These are phyloP conservation scores for Ceratina australensis DNA, from an alignment of 1,140 invertebrate genomes.

Conservation along the genomic window DNA sequence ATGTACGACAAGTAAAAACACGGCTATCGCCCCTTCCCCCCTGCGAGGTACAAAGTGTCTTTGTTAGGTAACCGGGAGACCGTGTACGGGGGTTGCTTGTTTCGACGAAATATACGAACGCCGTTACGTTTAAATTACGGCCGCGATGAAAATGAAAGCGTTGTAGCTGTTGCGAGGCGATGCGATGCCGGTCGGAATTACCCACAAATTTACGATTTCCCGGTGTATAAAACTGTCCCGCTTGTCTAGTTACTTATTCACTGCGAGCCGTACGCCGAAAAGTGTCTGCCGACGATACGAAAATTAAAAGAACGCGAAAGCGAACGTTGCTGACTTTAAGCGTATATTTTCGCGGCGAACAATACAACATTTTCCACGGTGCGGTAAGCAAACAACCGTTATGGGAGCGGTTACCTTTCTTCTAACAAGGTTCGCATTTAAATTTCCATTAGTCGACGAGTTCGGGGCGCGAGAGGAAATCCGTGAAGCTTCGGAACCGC, in stretches of 20 bases:
- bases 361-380: too few relatives aligned
- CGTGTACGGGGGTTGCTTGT: too few relatives aligned
- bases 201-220: constrained; percentile 40
- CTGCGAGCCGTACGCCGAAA: background rate
- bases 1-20: too few relatives aligned
- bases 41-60: too few relatives aligned
- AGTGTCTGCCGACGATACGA: too few relatives aligned
- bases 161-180: background rate
- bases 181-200: background rate
- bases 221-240: background rate
- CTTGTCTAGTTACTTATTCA: constrained; percentile 43
- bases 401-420: background rate
- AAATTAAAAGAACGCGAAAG: too few relatives aligned
- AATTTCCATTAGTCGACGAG: constrained; percentile 24
- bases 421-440: background rate
- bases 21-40: too few relatives aligned
- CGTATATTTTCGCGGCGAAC: too few relatives aligned
- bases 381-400: too few relatives aligned
- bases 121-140: constrained; percentile 1
- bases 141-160: constrained; percentile 10
- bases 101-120: background rate
- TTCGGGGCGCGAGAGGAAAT: background rate
- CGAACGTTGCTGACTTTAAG: too few relatives aligned
- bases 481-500: background rate
- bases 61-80: background rate